These are phyloP conservation scores for Riparia riparia DNA, from an alignment of 2,113 vertebrate genomes.

Conservation along the genomic window DNA sequence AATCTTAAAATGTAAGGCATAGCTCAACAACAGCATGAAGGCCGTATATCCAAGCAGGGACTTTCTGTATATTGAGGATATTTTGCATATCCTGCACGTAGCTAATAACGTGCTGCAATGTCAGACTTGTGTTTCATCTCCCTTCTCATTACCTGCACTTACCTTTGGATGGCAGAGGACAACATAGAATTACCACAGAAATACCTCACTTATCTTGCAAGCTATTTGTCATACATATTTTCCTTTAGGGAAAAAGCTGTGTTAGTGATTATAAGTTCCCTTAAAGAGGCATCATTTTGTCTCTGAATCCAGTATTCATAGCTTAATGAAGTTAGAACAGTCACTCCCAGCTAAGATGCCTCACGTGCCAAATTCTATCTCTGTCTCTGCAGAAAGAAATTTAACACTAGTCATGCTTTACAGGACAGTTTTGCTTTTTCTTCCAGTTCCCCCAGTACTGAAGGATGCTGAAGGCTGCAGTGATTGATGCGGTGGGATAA, in stretches of 20 bases:
- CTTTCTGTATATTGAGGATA: not conserved
- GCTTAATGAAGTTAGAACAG: constrained; percentile 34
- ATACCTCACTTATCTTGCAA: not conserved
- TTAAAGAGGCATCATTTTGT: not conserved
- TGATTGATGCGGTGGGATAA: not conserved
- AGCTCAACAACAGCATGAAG: not conserved
- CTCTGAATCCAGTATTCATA: constrained; percentile 2
- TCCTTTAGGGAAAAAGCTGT: not conserved
- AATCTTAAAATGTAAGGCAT: not conserved
- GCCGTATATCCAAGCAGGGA: not conserved
- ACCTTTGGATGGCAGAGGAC: not conserved
- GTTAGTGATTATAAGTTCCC: constrained; percentile 11
- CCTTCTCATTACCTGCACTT: not conserved
- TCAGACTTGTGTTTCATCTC: not conserved
- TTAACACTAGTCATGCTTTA: not conserved
- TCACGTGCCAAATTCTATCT: constrained; percentile 11
- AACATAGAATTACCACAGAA: constrained; percentile 36
- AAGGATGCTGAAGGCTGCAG: not conserved
- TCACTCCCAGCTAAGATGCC: not conserved
- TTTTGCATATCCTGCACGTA: not conserved
- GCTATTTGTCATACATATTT: constrained; percentile 3
- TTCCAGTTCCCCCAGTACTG: not conserved
- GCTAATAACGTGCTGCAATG: not conserved
- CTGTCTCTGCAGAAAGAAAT: not conserved
- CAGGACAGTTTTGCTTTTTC: not conserved